phyloP scores from a whole-genome alignment of 2,797 vertebrate species.

The Scarus forsteni region DNA sequence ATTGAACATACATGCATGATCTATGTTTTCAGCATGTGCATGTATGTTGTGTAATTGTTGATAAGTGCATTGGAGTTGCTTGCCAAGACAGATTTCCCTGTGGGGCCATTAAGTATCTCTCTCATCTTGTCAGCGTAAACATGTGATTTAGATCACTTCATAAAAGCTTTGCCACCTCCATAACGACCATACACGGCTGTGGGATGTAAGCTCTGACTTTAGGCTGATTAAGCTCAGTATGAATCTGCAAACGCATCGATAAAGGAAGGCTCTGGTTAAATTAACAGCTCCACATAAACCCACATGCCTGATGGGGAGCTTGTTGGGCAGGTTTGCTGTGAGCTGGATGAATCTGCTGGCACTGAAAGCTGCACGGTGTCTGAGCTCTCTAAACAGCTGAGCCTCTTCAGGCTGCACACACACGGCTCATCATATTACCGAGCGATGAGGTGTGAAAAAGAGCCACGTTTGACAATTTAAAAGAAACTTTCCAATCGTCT shows the following conservation, averaged over 20 bases:
- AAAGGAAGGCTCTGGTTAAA: constrained; percentile 11
- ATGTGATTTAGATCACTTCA: neutral
- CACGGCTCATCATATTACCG: constrained; percentile 53
- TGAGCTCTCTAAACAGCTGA: constrained; percentile 51
- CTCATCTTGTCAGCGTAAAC: neutral
- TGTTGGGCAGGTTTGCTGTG: constrained; percentile 19
- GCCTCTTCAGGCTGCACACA: constrained; percentile 45
- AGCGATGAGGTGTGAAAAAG: constrained; percentile 56
- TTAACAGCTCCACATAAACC: neutral
- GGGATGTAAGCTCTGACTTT: neutral
- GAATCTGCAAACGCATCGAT: neutral
- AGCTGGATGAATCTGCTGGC: constrained; percentile 21
- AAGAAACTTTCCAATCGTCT: constrained; percentile 33
- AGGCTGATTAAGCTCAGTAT: no score
- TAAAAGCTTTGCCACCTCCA: neutral
- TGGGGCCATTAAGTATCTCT: neutral
- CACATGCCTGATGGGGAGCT: constrained; percentile 13
- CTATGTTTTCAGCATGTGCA: neutral
- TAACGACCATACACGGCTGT: no score
- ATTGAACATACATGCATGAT: neutral
- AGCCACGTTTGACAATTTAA: constrained; percentile 36
- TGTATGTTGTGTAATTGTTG: neutral
- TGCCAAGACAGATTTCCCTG: neutral
- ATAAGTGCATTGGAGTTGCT: neutral
- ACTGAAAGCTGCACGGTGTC: constrained; percentile 32